Base-by-base conservation (phyloP, 2,113 vertebrate genomes). In the Pyxicephalus adspersus region DNA sequence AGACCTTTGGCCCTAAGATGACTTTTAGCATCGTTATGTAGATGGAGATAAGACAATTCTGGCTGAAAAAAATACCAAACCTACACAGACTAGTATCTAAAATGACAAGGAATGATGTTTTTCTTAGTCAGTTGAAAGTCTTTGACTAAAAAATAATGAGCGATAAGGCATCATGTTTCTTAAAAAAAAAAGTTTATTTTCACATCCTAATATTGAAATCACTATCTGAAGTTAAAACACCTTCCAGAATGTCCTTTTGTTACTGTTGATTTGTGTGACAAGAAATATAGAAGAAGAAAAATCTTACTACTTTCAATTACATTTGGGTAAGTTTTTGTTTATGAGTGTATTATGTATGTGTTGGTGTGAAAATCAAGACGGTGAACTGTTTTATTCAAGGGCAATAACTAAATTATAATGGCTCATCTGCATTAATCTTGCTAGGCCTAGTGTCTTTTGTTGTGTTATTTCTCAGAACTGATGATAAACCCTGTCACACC, bases 401-500 rank as follows among this genome's bases (percentile, higher is more conserved):
- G 64, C 26, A 57, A 20, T 38, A 66, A 38, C 52, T 45, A 26
- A 34, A 38, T 67, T 78, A 64, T 17, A 18, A 55, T 65, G 61
- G 45, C 64, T 58, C 54, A 60, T 68, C 19, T 68, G 29, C 20
- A 57, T 78, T 67, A 23, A 51, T 64, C 38, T 51, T 64, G 5
- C 20, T 18, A 17, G 54, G 4, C 23, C 66, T 34, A 29, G 54
- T 61, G 54, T 63, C 13, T 50, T 61, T 71, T 50, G 3, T 23
- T 50, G 65, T 80, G 23, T 52, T 61, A 22, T 71, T 60, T 71
- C 66, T 63, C 34, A 45, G 2, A 22, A 22, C 57, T 52, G 66
- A 71, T 61, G 61, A 61, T 58, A 80, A 80, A 52, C 55, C 23
- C 51, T 66, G 64, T 70, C 64, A 80, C 8, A 80, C 19, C 20